phyloP scores from a whole-genome alignment of 2,888 invertebrate genomes.

The Zootermopsis nevadensis region DNA sequence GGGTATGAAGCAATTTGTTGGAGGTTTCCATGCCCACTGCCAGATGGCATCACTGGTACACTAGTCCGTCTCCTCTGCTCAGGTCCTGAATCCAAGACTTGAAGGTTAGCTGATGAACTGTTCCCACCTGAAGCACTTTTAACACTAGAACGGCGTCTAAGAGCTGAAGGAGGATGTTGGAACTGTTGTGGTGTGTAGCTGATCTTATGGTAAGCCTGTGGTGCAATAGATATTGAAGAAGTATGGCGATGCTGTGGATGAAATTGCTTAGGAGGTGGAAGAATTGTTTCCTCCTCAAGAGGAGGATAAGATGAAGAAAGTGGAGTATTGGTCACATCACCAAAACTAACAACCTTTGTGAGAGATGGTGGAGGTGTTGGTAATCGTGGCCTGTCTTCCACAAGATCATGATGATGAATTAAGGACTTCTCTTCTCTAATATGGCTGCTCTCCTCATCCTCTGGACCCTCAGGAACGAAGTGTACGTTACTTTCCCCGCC shows the following conservation, averaged over 20 bases:
- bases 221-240: constrained; percentile 54
- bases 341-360: constrained; percentile 53
- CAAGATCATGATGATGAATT: constrained; percentile 43
- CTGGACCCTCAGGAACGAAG: constrained; percentile 57
- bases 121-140: constrained; percentile 58
- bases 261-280: constrained; percentile 61
- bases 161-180: constrained; percentile 57
- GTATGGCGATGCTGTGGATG: constrained; percentile 60
- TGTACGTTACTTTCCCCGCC: constrained; percentile 58
- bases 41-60: constrained; percentile 56
- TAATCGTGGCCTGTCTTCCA: constrained; percentile 58
- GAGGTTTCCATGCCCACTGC: constrained; percentile 16
- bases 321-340: constrained; percentile 50
- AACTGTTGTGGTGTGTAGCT: constrained; percentile 11
- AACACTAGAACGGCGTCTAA: constrained; percentile 60
- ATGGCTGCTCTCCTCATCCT: constrained; percentile 51
- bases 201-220: not conserved
- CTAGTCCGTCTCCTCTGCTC: constrained; percentile 57
- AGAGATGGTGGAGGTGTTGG: constrained; percentile 59
- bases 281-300: constrained; percentile 58
- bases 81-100: not conserved
- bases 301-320: not conserved
- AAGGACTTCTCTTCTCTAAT: constrained; percentile 50
- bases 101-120: constrained; percentile 3
- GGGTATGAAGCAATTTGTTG: constrained; percentile 37